Base-by-base conservation (phyloP, 2,888 invertebrate species). In the Catotricha subobsoleta region DNA sequence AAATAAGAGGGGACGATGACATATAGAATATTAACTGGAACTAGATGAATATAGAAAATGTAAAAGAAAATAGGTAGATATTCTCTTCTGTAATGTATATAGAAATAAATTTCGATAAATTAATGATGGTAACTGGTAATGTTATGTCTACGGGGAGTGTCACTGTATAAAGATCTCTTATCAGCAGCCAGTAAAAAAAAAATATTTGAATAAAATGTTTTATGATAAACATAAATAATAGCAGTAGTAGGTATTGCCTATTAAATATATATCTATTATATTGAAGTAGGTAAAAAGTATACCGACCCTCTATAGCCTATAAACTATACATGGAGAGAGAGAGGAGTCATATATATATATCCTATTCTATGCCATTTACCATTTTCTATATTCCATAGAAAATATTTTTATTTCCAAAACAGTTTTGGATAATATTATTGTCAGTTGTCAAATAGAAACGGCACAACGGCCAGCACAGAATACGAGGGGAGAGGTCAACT, bases 161-260 rank as follows among this genome's bases (percentile, higher is more conserved):
- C 20, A 34, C 21, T 13, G 13, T 20, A 13, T 13, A 20, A 34
- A 34, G 21, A 34, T n/a, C 20, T 21, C 34, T 10, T 5, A 20
- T 34, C 34, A 21, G 18, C 9, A 12, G 10, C 2, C 18, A 12
- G 19, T 4, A 33, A 34, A 34, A 34, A 34, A 34, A 21, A n/a
- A 34, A 21, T 20, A 34, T 34, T 34, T 34, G 34, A 34, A 34
- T 34, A 34, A 34, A 34, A 34, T 34, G 34, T 21, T 34, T 34
- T 20, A 34, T 34, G 34, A 34, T 34, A 34, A 34, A 21, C 34
- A 34, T 34, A 34, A 34, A 34, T 34, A 34, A 34, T 34, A 20
- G n/a, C 20, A 10, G 20, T 16, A 34, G 13, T n/a, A n/a, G n/a
- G n/a, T n/a, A n/a, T n/a, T n/a, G n/a, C n/a, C n/a, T n/a, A n/a